Evolutionary conservation across 2,797 vertebrate species (phyloP).

Genomic region (Psittacula derbiana): DNA sequence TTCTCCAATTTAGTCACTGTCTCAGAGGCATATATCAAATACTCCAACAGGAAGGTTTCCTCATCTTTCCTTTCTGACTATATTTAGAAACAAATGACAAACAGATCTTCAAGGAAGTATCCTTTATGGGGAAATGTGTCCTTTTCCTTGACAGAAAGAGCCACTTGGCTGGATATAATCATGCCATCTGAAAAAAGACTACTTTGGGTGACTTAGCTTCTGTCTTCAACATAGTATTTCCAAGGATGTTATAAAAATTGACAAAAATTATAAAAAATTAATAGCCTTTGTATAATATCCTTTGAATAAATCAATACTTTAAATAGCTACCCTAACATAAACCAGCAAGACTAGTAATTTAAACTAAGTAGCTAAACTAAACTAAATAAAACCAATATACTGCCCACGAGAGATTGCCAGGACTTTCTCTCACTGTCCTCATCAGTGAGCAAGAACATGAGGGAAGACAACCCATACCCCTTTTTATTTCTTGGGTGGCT

Average conservation of each 20-base stretch:
- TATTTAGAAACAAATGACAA: neutral
- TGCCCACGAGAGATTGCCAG: neutral
- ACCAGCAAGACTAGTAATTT: neutral
- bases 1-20: neutral
- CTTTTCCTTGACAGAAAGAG: neutral
- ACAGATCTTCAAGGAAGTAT: neutral
- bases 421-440: neutral
- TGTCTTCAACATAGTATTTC: neutral
- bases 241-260: neutral
- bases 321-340: neutral
- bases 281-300: neutral
- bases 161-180: neutral
- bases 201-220: neutral
- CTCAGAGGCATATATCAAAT: neutral
- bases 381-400: neutral
- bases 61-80: neutral
- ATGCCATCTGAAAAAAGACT: neutral
- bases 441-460: slow-evolving; percentile 3
- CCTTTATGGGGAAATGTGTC: neutral
- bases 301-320: neutral
- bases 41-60: neutral
- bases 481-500: neutral
- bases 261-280: neutral
- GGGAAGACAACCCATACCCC: neutral
- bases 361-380: neutral